phyloP scores from a whole-genome alignment of 1,140 invertebrate genomes.

The Papilio xuthus region DNA sequence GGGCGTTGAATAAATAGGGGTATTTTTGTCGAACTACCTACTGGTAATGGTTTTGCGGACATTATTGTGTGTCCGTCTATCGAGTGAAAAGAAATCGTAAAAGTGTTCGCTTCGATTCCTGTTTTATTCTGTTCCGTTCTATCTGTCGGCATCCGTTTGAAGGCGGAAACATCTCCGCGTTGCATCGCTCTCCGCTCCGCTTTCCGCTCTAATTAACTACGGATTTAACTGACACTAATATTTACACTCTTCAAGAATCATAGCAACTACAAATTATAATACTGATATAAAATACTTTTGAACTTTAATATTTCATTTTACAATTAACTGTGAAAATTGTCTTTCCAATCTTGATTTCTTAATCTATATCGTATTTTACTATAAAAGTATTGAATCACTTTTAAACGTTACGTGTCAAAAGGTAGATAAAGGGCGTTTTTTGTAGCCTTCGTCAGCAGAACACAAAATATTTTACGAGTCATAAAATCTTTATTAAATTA shows the following conservation, averaged over 20 bases:
- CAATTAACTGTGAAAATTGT: too few species aligned
- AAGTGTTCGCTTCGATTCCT: conserved; percentile 2
- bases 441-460: conserved; percentile 1
- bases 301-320: not conserved
- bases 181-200: conserved; percentile 2
- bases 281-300: not conserved
- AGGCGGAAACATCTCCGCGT: conserved; percentile 23
- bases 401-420: conserved; percentile 14
- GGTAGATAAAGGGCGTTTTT: conserved; percentile 13
- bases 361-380: not conserved
- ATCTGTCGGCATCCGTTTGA: conserved; percentile 15
- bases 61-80: not conserved
- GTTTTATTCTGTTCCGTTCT: conserved; percentile 23
- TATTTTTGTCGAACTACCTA: not conserved
- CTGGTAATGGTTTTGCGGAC: not conserved
- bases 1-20: too few species aligned
- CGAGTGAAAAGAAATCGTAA: not conserved
- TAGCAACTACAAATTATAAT: not conserved
- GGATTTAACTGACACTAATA: conserved; percentile 1
- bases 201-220: conserved; percentile 28
- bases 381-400: not conserved
- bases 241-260: conserved; percentile 10
- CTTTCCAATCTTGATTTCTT: too few species aligned
- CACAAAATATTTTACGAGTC: conserved; percentile 21
- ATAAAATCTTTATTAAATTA: conserved; percentile 26